phyloP scores from a whole-genome alignment of 2,888 invertebrate genomes.

The Tetragnatha montana region DNA sequence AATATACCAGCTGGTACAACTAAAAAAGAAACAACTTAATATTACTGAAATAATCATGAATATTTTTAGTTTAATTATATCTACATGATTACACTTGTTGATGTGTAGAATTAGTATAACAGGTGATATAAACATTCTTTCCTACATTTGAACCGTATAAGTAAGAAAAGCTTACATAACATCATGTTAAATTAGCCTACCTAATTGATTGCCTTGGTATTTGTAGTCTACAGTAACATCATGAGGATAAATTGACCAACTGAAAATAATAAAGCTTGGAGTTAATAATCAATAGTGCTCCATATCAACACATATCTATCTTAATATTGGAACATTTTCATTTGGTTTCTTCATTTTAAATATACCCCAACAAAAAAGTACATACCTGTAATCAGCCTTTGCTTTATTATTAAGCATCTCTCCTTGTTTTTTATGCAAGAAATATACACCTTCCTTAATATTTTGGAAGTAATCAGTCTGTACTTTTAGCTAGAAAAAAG shows the following conservation, averaged over 20 bases:
- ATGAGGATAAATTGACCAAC: conserved; percentile 71
- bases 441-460: conserved; percentile 66
- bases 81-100: too few relatives aligned
- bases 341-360: background rate
- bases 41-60: too few relatives aligned
- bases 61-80: too few relatives aligned
- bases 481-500: conserved; percentile 44
- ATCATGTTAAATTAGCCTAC: conserved; percentile 26
- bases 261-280: background rate
- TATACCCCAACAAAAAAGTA: background rate
- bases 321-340: background rate
- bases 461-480: conserved; percentile 69
- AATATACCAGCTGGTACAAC: conserved; percentile 78
- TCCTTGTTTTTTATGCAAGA: conserved; percentile 68
- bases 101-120: too few relatives aligned
- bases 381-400: conserved; percentile 56
- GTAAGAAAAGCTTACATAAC: background rate
- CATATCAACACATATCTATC: too few relatives aligned
- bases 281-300: background rate
- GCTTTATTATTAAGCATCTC: conserved; percentile 60
- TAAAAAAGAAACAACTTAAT: conserved; percentile 7
- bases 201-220: conserved; percentile 73
- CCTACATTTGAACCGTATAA: too few relatives aligned
- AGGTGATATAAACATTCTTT: too few relatives aligned
- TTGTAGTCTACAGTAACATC: conserved; percentile 67